Conservation (phyloP, 1,140 invertebrate genomes). For the Heliconius hewitsoni region DNA sequence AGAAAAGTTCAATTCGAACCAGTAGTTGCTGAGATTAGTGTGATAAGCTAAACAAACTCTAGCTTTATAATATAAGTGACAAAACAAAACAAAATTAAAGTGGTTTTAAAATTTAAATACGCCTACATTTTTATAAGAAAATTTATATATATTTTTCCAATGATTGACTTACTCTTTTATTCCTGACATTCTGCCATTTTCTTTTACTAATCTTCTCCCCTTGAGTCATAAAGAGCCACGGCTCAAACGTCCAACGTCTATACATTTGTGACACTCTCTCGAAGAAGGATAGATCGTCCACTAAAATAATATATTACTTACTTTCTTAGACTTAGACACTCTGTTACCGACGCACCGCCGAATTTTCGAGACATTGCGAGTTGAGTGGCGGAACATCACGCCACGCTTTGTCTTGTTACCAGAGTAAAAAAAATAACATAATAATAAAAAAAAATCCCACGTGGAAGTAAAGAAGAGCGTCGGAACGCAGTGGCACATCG, state of each 20-base stretch:
- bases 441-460: too few relatives aligned
- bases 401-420: neutral
- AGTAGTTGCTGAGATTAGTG: too few relatives aligned
- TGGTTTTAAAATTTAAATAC: too few relatives aligned
- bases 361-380: too few relatives aligned
- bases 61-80: too few relatives aligned
- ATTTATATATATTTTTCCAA: too few relatives aligned
- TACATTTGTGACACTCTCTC: constrained; percentile 53
- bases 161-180: constrained; percentile 72
- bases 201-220: constrained; percentile 64
- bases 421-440: neutral
- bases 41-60: too few relatives aligned
- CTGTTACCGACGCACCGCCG: neutral
- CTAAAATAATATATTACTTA: constrained; percentile 33
- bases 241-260: constrained; percentile 58
- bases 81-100: too few relatives aligned
- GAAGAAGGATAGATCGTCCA: constrained; percentile 58
- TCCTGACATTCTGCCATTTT: constrained; percentile 70
- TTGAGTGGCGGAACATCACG: neutral
- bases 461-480: too few relatives aligned
- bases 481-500: too few relatives aligned
- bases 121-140: too few relatives aligned
- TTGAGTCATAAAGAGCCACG: constrained; percentile 61
- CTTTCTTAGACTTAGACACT: neutral
- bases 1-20: too few relatives aligned